Percentiles rank a stretch among this genome's conserved stretches.
These are phyloP conservation scores for Prochilodus magdalenae DNA, from an alignment of 2,113 vertebrate genomes.

Conservation along the genomic window DNA sequence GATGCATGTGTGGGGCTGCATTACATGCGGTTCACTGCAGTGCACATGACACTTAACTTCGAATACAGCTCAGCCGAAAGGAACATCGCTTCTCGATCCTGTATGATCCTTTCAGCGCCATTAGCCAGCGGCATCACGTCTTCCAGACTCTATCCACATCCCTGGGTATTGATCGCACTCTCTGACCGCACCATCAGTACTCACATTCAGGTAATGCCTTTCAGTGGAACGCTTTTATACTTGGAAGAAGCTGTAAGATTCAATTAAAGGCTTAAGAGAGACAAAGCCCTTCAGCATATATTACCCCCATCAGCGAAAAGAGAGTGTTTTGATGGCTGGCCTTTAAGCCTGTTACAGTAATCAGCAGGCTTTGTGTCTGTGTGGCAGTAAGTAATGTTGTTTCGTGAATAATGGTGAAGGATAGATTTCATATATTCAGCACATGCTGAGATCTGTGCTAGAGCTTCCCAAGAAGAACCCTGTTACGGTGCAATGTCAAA, in stretches of 20 bases:
- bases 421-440: background rate
- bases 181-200: background rate
- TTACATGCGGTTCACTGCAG: background rate
- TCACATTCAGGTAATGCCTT: conserved; percentile 1
- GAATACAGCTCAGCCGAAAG: background rate
- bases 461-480: background rate
- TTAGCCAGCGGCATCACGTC: background rate
- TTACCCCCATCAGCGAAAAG: background rate
- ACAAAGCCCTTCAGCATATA: conserved; percentile 21
- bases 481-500: background rate
- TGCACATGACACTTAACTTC: background rate
- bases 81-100: background rate
- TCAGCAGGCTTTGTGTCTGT: conserved; percentile 1
- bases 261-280: conserved; percentile 36
- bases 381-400: background rate
- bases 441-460: background rate
- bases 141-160: background rate
- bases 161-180: conserved; percentile 13
- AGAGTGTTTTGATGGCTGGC: background rate
- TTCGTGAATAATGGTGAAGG: background rate
- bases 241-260: conserved; percentile 3
- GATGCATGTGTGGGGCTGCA: background rate
- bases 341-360: background rate
- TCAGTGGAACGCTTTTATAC: conserved; percentile 37
- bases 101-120: background rate